Base-by-base conservation (phyloP, 2,797 vertebrate species). In the Podarcis lilfordi region DNA sequence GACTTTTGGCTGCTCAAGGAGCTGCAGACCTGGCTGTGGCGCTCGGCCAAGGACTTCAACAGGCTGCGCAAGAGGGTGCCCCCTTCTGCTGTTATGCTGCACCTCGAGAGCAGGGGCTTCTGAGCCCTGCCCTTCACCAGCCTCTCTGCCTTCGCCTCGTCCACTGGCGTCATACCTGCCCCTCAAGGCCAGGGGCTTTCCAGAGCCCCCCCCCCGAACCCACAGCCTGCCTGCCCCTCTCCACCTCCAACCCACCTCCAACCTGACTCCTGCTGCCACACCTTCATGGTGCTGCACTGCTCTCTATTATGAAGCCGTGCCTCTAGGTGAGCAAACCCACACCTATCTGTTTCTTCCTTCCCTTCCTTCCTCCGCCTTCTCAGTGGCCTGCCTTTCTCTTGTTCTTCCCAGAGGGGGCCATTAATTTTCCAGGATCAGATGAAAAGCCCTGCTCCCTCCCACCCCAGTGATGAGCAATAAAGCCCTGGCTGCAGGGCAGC, bases 31-130 rank as follows among this genome's bases (percentile, higher is more conserved):
- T 99, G 99, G 99, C 96, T 99, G 90, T 99, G 98, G 98, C 97
- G 99, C 79, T 99, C 99, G 0, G 98, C 99, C 43, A 99, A 99
- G 92, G 99, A 99, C 97, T 99, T 99, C 90, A 99, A 98, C 94
- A 96, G 98, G 80, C 98, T 99, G 78, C 99, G 99, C 96, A 98
- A 98, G 96, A 97, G 96, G 94, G 96, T 96, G 91, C 97, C 96
- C 0, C 94, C 97, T 0, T 93, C 96, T 0, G 95, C 96, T 79
- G 93, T 97, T 59, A 96, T 95, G n/a, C 92, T 97, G 89, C 93
- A 92, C 83, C 93, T 97, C 84, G 96, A 97, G 86, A 95, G 94
- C 0, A 96, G 83, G 59, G 96, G 92, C 82, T 96, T 96, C 95
- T 97, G 95, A 97, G 43, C 64, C 0, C 71, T 43, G 61, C 77